Base-by-base conservation (phyloP, 2,888 invertebrate species). In the Synergus itoensis region DNA sequence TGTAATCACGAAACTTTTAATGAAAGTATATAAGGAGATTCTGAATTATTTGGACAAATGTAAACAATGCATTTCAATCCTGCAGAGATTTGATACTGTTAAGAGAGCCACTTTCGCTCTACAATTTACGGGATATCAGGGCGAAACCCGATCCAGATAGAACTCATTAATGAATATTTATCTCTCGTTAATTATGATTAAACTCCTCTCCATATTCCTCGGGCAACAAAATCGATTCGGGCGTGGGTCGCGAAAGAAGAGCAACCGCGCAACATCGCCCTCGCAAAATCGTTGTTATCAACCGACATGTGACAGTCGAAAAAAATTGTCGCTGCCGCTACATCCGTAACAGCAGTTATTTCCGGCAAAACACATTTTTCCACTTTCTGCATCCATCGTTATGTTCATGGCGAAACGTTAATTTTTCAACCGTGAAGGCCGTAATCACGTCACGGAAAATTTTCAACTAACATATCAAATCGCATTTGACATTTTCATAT, bases 131-230 rank as follows among this genome's bases (percentile, higher is more conserved):
- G 28, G 53, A 57, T 73, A 73, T 73, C 73, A 73, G 73, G 40
- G 11, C 18, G 28, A 73, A 73, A 53, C 53, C 53, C 40, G 36
- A 73, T 73, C 69, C 11, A 73, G 53, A 73, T 73, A 73, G 40
- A 48, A 53, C n/a, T n/a, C 40, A 73, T 73, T 73, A 73, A 73
- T 73, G 73, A 73, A 73, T 73, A 73, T 73, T 73, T 73, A 73
- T 53, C 73, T 53, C 73, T 53, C 53, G 73, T 73, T 73, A 73
- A 73, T 73, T 73, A 73, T 73, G 53, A 73, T 73, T 73, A 73
- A 73, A 73, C 73, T 36, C 53, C 73, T 73, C 40, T 53, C 53
- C 48, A 28, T 28, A 53, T 73, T n/a, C 40, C n/a, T 69, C 28
- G 16, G 16, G 48, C 45, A 45, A 48, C 69, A 73, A 73, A 73